A percentile compares a stretch with the other conserved stretches of the same genome.
Conservation (phyloP, 2,888 invertebrate species). For the Lepetodrilus schrolli region DNA sequence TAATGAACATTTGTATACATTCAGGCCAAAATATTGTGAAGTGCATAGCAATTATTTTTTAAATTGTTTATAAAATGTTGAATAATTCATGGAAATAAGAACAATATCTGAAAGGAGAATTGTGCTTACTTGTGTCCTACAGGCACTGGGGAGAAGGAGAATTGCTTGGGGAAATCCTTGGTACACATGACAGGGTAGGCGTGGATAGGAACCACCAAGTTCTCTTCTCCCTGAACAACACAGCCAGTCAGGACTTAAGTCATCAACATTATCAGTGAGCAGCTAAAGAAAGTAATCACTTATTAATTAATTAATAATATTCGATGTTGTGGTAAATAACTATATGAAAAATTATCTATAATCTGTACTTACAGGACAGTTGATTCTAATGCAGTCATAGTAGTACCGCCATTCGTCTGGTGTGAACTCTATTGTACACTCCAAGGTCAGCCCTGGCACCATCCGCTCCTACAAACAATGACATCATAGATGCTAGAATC, state of each 20-base stretch:
- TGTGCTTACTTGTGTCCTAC: constrained; percentile 68
- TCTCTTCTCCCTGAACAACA: constrained; percentile 71
- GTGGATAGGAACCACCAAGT: constrained; percentile 74
- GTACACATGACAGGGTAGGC: constrained; percentile 74
- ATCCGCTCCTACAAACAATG: constrained; percentile 64
- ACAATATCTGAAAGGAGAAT: neutral
- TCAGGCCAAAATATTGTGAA: too few relatives aligned
- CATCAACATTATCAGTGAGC: too few relatives aligned
- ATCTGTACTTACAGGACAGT: constrained; percentile 63
- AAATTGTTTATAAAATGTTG: too few relatives aligned
- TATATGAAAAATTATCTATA: neutral
- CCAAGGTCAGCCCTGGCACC: constrained; percentile 72
- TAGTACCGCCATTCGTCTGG: constrained; percentile 75
- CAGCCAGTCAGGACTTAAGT: too few relatives aligned
- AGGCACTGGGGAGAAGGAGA: constrained; percentile 71
- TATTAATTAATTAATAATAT: too few relatives aligned
- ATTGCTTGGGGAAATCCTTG: constrained; percentile 68
- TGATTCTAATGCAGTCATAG: constrained; percentile 74
- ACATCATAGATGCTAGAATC: too few relatives aligned
- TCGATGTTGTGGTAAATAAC: too few relatives aligned
- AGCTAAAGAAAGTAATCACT: too few relatives aligned
- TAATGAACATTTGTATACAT: too few relatives aligned
- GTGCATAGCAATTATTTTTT: too few relatives aligned
- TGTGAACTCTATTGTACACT: constrained; percentile 72
- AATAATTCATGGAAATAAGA: too few relatives aligned